A percentile compares a stretch with the other conserved stretches of the same genome.
phyloP scores from a whole-genome alignment of 2,888 invertebrate genomes.

The Nebria salina region DNA sequence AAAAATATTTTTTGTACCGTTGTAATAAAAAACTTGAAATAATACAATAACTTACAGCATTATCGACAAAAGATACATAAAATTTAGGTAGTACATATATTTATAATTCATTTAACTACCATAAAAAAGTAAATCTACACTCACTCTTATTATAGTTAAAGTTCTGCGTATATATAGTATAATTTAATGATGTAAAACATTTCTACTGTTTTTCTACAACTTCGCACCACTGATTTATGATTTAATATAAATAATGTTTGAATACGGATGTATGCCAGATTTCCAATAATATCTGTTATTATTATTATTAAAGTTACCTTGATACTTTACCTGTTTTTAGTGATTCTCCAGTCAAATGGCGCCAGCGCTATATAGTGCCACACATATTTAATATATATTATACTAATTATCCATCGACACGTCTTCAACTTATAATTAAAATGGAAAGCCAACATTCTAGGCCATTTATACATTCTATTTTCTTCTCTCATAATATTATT shows the following conservation, averaged over 20 bases:
- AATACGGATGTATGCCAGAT: neutral
- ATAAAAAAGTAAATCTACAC: neutral
- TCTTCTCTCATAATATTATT: neutral
- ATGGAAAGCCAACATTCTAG: slow-evolving; percentile 1
- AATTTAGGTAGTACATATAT: neutral
- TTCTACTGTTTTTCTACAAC: neutral
- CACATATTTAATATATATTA: neutral
- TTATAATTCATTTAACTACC: neutral
- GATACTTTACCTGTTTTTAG: neutral
- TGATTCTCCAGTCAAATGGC: neutral
- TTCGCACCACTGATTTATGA: neutral
- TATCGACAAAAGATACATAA: neutral
- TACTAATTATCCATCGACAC: neutral
- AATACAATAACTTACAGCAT: neutral
- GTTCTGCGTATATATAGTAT: neutral
- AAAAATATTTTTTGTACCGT: neutral
- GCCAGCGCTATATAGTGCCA: neutral
- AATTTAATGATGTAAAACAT: neutral
- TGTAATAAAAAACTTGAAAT: neutral
- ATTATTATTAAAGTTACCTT: neutral
- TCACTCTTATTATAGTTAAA: neutral
- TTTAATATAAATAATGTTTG: neutral
- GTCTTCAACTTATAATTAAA: neutral
- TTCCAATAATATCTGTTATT: neutral
- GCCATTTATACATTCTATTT: slow-evolving; percentile 1